Conservation (phyloP, 2,797 vertebrate genomes). For the Bucorvus abyssinicus region DNA sequence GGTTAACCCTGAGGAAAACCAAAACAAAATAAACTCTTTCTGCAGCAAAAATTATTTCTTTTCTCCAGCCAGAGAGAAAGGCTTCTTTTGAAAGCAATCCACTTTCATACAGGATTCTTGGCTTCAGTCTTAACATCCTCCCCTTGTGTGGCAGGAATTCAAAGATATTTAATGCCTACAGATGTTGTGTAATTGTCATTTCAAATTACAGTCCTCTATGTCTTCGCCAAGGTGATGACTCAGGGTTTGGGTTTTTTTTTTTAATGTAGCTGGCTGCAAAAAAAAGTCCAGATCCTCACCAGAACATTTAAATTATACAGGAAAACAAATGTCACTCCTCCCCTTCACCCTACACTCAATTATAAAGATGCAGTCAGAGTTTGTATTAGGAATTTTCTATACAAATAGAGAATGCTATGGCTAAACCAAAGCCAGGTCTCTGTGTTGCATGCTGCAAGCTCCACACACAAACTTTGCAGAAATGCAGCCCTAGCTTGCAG, state of each 20-base stretch:
- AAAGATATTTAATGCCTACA: not conserved
- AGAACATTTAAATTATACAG: too few species aligned
- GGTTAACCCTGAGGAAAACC: not conserved
- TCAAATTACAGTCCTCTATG: not conserved
- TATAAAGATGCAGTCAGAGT: too few species aligned
- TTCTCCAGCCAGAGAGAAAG: not conserved
- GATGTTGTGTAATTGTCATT: not conserved
- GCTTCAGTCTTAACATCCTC: not conserved
- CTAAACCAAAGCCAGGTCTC: not conserved
- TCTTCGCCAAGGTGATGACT: not conserved
- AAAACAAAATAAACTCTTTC: not conserved
- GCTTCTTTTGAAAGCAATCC: not conserved
- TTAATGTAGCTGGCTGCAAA: not conserved
- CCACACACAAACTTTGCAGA: not conserved
- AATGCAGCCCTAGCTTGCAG: not conserved
- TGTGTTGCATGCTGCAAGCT: too few species aligned
- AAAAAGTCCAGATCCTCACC: not conserved
- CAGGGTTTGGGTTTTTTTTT: not conserved
- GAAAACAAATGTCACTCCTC: too few species aligned
- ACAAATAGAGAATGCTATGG: not conserved
- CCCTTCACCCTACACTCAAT: too few species aligned
- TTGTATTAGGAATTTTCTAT: not conserved
- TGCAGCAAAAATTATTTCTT: not conserved
- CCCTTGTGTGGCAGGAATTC: not conserved
- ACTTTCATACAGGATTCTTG: not conserved